Evolutionary conservation across 2,113 vertebrate genomes (phyloP).

Genomic region (Peromyscus californicus): DNA sequence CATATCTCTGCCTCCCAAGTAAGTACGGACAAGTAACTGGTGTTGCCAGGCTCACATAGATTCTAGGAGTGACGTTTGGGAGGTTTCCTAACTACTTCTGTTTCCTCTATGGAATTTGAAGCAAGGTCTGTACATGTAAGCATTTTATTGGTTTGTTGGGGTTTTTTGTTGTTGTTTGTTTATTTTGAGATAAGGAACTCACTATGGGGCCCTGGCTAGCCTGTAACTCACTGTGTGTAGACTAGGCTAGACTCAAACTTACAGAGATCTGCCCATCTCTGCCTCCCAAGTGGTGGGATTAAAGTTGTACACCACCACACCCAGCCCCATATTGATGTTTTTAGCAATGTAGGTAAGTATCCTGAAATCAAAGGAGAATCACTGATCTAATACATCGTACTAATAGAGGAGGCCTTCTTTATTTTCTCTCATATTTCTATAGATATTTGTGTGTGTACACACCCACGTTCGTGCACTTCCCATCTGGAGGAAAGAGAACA

Average conservation of each 20-base stretch:
- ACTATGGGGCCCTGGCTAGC: neutral
- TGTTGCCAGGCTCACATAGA: neutral
- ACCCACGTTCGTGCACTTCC: neutral
- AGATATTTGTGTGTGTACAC: neutral
- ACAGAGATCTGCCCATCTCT: neutral
- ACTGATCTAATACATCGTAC: neutral
- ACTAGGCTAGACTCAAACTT: neutral
- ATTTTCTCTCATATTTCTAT: neutral
- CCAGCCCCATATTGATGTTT: neutral
- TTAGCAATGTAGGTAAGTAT: neutral
- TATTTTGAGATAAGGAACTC: neutral
- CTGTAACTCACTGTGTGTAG: neutral
- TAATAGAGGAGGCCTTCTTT: neutral
- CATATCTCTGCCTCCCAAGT: no score
- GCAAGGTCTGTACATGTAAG: neutral
- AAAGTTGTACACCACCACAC: neutral
- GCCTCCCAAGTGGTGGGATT: neutral
- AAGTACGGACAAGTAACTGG: neutral
- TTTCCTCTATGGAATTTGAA: slow-evolving; percentile 40
- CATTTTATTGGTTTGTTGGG: neutral
- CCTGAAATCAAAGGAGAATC: neutral
- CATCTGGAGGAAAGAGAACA: neutral
- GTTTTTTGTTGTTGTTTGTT: neutral
- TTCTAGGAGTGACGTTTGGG: neutral
- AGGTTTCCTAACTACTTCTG: neutral